Evolutionary conservation across 2,797 vertebrate species (phyloP).

Genomic region (Discoglossus pictus): DNA sequence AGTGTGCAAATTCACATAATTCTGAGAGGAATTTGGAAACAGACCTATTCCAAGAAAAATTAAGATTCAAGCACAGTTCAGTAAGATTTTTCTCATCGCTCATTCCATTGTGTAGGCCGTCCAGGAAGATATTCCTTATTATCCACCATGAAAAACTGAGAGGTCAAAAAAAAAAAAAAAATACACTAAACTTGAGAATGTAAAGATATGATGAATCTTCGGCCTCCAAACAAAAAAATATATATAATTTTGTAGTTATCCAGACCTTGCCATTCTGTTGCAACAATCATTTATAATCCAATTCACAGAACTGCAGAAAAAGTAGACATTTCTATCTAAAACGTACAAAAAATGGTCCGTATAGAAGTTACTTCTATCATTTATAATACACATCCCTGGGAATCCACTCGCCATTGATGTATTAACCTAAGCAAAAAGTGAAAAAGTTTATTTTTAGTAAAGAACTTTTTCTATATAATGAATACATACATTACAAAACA

Average conservation of each 20-base stretch:
- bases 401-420: constrained; percentile 59
- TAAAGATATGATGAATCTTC: constrained; percentile 3
- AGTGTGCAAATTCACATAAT: constrained; percentile 1
- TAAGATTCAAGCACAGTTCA: background rate
- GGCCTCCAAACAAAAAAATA: constrained; percentile 52
- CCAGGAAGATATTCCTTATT: background rate
- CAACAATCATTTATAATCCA: constrained; percentile 60
- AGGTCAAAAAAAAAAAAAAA: background rate
- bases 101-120: background rate
- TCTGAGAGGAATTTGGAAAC: background rate
- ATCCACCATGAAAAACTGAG: constrained; percentile 1
- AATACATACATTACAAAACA: too few species aligned
- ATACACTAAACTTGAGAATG: background rate
- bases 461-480: background rate
- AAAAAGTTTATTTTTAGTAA: constrained; percentile 54
- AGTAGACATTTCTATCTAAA: constrained; percentile 75
- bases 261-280: constrained; percentile 56
- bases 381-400: constrained; percentile 71
- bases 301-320: constrained; percentile 74
- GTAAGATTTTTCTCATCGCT: background rate
- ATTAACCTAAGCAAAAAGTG: constrained; percentile 54
- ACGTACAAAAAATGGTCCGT: constrained; percentile 71
- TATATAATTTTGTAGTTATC: constrained; percentile 56
- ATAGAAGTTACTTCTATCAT: constrained; percentile 74
- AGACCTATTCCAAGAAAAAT: background rate